These are phyloP conservation scores for Betta splendens DNA, from an alignment of 2,797 vertebrate genomes.

Conservation along the genomic window DNA sequence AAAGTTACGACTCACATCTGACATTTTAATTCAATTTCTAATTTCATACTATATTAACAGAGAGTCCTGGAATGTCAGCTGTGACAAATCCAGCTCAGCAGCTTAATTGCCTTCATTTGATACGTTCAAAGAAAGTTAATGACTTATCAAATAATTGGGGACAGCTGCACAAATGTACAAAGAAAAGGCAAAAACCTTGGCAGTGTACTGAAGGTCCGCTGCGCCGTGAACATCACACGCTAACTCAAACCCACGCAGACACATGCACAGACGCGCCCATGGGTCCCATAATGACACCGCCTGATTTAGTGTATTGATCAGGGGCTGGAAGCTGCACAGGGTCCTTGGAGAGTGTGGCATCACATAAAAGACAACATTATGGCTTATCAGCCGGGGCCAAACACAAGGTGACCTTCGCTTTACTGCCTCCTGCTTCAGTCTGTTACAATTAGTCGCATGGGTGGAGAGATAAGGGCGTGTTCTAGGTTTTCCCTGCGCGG, in stretches of 20 bases:
- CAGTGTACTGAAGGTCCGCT: slow-evolving; percentile 22
- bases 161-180: slow-evolving; percentile 1
- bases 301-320: slow-evolving; percentile 79
- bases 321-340: slow-evolving; percentile 59
- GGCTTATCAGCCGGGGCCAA: slow-evolving; percentile 73
- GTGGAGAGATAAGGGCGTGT: slow-evolving; percentile 48
- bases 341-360: slow-evolving; percentile 65
- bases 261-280: slow-evolving; percentile 34
- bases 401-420: slow-evolving; percentile 75
- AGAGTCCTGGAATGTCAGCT: slow-evolving; percentile 57
- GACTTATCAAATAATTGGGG: slow-evolving; percentile 41
- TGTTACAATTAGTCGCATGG: slow-evolving; percentile 61
- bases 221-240: slow-evolving; percentile 9
- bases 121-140: slow-evolving; percentile 14
- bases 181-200: not conserved
- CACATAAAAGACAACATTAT: slow-evolving; percentile 77
- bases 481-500: slow-evolving; percentile 26
- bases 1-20: slow-evolving; percentile 43
- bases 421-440: slow-evolving; percentile 58
- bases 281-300: slow-evolving; percentile 61
- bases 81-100: slow-evolving; percentile 41
- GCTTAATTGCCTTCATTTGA: slow-evolving; percentile 44
- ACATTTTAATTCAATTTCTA: slow-evolving; percentile 59
- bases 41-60: slow-evolving; percentile 55
- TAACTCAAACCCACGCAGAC: slow-evolving; percentile 22